Percentiles rank a stretch among this genome's conserved stretches.
These are phyloP conservation scores for Saturnia japonica DNA, from an alignment of 2,888 invertebrate species.

Conservation along the genomic window DNA sequence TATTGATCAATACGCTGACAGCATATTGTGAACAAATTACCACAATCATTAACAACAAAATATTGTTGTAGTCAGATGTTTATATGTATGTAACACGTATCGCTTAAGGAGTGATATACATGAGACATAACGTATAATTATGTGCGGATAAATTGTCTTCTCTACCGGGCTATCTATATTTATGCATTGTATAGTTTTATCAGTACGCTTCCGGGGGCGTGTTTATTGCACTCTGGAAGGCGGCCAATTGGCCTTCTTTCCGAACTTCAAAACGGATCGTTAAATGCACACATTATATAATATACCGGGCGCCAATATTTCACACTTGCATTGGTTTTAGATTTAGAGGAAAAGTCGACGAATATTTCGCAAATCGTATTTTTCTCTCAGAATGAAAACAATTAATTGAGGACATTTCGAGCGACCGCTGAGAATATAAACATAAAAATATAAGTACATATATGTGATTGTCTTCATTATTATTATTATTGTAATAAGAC, in stretches of 20 bases:
- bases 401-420: neutral
- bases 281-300: slow-evolving; percentile 63
- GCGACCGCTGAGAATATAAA: neutral
- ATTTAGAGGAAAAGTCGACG: slow-evolving; percentile 42
- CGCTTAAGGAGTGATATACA: slow-evolving; percentile 8
- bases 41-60: slow-evolving; percentile 1
- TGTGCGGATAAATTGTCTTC: slow-evolving; percentile 23
- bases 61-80: neutral
- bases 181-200: slow-evolving; percentile 45
- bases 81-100: slow-evolving; percentile 8
- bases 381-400: slow-evolving; percentile 26
- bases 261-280: slow-evolving; percentile 49
- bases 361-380: slow-evolving; percentile 35
- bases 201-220: slow-evolving; percentile 63
- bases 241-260: slow-evolving; percentile 67
- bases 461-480: neutral
- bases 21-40: slow-evolving; percentile 3
- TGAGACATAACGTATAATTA: slow-evolving; percentile 15
- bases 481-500: neutral
- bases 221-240: slow-evolving; percentile 56
- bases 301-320: slow-evolving; percentile 50
- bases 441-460: neutral
- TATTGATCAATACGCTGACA: neutral
- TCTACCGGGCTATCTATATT: slow-evolving; percentile 42
- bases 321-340: slow-evolving; percentile 47